Conservation (phyloP, 2,113 vertebrate genomes). For the Periophthalmodon schlosseri region DNA sequence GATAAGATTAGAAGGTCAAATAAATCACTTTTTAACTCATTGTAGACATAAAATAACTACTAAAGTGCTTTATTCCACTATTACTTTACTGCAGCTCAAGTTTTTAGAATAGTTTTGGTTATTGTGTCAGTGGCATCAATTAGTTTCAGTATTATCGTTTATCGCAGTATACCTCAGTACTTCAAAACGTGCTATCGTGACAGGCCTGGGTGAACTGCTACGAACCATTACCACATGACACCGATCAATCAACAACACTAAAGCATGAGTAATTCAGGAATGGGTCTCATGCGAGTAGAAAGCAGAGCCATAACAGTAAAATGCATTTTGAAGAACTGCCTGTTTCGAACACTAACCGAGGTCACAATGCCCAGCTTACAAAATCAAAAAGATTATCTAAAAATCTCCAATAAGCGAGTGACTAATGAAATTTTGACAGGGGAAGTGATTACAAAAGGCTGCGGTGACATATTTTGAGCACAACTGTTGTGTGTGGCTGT, state of each 20-base stretch:
- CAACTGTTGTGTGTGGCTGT: conserved; percentile 65
- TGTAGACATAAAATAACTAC: no score
- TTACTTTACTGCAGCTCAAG: no score
- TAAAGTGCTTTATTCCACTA: no score
- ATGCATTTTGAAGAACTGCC: neutral
- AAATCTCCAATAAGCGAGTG: conserved; percentile 38
- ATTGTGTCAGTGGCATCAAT: no score
- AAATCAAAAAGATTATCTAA: conserved; percentile 5
- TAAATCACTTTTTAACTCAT: no score
- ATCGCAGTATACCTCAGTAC: no score
- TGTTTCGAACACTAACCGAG: neutral
- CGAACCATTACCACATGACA: neutral
- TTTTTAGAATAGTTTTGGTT: no score
- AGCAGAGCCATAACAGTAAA: neutral
- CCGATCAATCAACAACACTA: neutral
- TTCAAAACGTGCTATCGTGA: no score
- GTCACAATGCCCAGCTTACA: conserved; percentile 2
- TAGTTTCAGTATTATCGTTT: no score
- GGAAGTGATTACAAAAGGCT: conserved; percentile 54
- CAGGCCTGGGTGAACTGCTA: neutral
- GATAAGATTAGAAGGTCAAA: no score
- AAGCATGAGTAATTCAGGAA: neutral
- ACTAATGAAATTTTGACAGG: conserved; percentile 29
- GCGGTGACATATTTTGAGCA: conserved; percentile 53
- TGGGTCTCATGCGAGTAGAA: no score